Conservation (phyloP, 2,888 invertebrate species). For the Chaetogeoica ovagalla region DNA sequence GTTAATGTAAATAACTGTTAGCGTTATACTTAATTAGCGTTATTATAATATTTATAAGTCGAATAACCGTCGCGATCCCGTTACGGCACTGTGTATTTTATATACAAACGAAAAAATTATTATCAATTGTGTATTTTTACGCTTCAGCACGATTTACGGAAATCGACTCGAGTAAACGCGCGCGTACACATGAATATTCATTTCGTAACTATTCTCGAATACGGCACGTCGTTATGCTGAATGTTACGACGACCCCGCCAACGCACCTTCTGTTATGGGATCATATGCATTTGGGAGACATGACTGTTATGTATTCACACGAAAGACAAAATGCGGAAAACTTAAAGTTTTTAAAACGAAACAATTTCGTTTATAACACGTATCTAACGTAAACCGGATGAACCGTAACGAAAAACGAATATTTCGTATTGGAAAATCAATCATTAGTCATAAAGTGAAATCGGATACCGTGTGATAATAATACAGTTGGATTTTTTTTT, state of each 20-base stretch:
- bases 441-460: neutral
- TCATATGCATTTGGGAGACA: too few relatives aligned
- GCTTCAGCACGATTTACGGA: constrained; percentile 14
- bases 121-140: neutral
- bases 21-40: neutral
- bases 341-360: too few relatives aligned
- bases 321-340: too few relatives aligned
- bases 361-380: too few relatives aligned
- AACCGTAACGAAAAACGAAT: too few relatives aligned
- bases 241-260: too few relatives aligned
- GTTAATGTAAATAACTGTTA: too few relatives aligned
- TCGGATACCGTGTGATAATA: neutral
- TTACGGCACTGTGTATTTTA: neutral
- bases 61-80: neutral
- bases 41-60: neutral
- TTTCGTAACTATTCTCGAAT: neutral
- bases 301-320: too few relatives aligned
- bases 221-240: too few relatives aligned
- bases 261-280: too few relatives aligned
- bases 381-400: too few relatives aligned
- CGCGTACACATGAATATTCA: constrained; percentile 24
- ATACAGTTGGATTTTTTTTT: neutral
- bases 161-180: neutral
- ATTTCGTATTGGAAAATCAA: neutral
- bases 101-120: neutral